Percentiles rank a stretch among this genome's conserved stretches.
Conservation (phyloP, 2,113 vertebrate genomes). For the Accipiter cooperii region DNA sequence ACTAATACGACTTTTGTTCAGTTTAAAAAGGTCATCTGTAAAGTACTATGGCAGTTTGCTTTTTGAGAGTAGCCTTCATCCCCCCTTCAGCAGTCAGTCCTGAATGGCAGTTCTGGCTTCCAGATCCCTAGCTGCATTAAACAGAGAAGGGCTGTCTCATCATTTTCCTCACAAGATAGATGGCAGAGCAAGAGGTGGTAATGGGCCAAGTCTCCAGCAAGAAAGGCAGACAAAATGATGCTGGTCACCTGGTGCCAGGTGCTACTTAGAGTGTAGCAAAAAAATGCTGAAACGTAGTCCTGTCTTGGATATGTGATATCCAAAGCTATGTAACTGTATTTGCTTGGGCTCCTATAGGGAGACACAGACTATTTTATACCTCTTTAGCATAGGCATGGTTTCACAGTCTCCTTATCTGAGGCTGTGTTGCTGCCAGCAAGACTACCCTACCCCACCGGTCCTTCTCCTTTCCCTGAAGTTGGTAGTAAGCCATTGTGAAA, state of each 20-base stretch:
- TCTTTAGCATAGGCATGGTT: neutral
- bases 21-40: neutral
- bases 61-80: neutral
- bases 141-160: neutral
- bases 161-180: neutral
- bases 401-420: neutral
- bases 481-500: neutral
- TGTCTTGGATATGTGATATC: neutral
- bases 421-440: neutral
- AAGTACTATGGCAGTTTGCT: neutral
- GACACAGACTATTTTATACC: neutral
- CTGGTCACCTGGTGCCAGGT: neutral
- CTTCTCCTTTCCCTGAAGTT: neutral
- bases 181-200: neutral
- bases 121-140: neutral
- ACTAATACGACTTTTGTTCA: neutral
- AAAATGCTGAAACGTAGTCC: neutral
- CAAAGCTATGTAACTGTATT: neutral
- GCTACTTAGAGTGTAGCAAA: neutral
- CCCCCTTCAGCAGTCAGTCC: neutral
- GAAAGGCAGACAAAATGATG: neutral
- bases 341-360: neutral
- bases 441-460: neutral
- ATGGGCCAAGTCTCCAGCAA: neutral
- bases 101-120: neutral